These are phyloP conservation scores for Cavia aperea DNA, from an alignment of 2,113 vertebrate species.

Conservation along the genomic window DNA sequence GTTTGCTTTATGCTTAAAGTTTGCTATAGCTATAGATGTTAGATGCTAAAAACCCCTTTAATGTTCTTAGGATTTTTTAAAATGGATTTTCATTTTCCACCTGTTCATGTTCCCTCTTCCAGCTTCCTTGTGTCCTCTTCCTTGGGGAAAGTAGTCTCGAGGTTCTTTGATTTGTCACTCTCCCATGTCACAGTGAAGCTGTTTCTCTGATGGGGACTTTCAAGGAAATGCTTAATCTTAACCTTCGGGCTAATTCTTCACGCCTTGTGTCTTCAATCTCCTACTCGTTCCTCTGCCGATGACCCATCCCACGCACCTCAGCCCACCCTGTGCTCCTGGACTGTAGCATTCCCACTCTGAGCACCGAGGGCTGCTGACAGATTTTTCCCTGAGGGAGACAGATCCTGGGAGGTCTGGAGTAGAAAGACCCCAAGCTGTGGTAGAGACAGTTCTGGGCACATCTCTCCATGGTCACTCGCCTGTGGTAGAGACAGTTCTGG, in stretches of 20 bases:
- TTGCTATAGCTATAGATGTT: background rate
- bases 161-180: too few species aligned
- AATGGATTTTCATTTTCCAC: background rate
- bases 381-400: background rate
- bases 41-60: background rate
- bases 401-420: background rate
- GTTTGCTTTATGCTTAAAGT: background rate
- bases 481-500: too few species aligned
- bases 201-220: too few species aligned
- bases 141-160: too few species aligned
- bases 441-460: too few species aligned
- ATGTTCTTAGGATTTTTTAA: background rate
- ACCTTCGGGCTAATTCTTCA: too few species aligned
- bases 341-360: accelerated
- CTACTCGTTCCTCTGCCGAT: accelerated
- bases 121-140: background rate
- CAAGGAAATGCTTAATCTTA: background rate
- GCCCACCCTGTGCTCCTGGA: accelerated
- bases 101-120: background rate
- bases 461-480: too few species aligned
- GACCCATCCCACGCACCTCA: accelerated
- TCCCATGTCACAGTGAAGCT: too few species aligned
- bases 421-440: background rate
- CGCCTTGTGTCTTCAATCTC: background rate
- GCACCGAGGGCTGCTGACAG: background rate